phyloP scores from a whole-genome alignment of 1,140 invertebrate species.

The Bombus superbus region DNA sequence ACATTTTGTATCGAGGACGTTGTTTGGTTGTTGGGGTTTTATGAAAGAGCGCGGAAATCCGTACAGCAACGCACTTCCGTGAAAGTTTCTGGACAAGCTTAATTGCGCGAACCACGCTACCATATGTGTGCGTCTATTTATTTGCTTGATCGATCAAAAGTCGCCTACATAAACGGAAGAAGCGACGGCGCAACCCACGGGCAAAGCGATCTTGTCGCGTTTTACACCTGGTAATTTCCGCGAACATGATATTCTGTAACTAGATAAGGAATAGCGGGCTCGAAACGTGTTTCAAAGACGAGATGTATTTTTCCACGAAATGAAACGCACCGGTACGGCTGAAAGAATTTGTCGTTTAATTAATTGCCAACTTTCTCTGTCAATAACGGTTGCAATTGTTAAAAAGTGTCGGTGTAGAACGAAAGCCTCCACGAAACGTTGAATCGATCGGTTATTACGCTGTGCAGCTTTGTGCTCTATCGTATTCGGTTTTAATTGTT shows the following conservation, averaged over 20 bases:
- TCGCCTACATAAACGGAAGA: neutral
- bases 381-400: neutral
- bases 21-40: neutral
- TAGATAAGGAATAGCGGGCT: neutral
- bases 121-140: neutral
- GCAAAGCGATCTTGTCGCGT: neutral
- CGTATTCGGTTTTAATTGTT: too few species aligned
- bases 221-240: neutral
- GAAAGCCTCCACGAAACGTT: neutral
- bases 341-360: constrained; percentile 8
- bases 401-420: neutral
- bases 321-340: neutral
- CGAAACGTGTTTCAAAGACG: neutral
- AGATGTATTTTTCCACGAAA: neutral
- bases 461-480: too few species aligned
- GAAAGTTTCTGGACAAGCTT: constrained; percentile 50
- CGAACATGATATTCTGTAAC: neutral
- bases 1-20: constrained; percentile 2
- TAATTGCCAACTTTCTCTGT: neutral
- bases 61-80: constrained; percentile 30
- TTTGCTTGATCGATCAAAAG: constrained; percentile 43
- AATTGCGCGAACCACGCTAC: constrained; percentile 21
- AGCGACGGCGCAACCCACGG: neutral
- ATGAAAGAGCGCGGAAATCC: constrained; percentile 44
- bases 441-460: neutral